phyloP scores from a whole-genome alignment of 2,797 vertebrate genomes.

The Platyrinchus mystaceus region DNA sequence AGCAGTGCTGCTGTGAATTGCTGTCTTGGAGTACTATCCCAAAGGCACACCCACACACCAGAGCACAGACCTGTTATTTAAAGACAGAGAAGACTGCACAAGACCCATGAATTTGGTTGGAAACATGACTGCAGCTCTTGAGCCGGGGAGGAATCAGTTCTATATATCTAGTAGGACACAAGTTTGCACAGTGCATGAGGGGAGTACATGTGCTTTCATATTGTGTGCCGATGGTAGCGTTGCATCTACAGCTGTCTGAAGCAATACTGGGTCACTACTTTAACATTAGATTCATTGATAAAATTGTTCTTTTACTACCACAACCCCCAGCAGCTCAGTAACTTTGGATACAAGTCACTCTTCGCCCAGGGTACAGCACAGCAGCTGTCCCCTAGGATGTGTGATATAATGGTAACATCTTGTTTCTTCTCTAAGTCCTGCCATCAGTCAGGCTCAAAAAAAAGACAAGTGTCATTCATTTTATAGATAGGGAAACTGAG shows the following conservation, averaged over 20 bases:
- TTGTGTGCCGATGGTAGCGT: not conserved
- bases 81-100: not conserved
- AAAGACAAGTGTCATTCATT: not conserved
- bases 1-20: not conserved
- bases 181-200: not conserved
- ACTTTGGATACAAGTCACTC: not conserved
- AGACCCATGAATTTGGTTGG: not conserved
- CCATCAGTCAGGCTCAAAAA: not conserved
- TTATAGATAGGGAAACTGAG: not conserved
- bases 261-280: not conserved
- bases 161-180: not conserved
- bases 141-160: not conserved
- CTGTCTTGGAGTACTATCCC: not conserved
- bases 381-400: too few species aligned
- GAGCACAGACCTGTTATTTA: not conserved
- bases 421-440: not conserved
- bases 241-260: not conserved
- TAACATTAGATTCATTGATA: not conserved
- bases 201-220: fast-evolving
- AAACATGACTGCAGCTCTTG: not conserved
- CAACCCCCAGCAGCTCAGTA: not conserved
- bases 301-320: not conserved
- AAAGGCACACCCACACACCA: not conserved
- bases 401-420: not conserved
- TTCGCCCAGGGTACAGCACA: not conserved